Evolutionary conservation across 2,888 invertebrate species (phyloP).

Genomic region (Eilema sororculum): DNA sequence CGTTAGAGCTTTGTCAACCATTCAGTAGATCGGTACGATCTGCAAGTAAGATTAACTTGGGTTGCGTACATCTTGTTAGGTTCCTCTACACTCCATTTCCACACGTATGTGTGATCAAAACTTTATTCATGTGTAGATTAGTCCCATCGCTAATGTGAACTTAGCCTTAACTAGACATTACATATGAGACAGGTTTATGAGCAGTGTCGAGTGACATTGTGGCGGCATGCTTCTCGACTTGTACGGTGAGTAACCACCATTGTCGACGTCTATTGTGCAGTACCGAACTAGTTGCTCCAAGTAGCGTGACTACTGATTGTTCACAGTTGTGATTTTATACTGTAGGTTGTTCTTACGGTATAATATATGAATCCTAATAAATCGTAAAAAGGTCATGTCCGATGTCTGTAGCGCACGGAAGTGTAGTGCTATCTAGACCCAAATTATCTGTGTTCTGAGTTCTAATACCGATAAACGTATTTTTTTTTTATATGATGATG

Average conservation of each 20-base stretch:
- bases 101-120: not conserved
- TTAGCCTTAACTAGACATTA: slow-evolving; percentile 2
- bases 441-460: too few relatives aligned
- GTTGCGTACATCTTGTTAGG: not conserved
- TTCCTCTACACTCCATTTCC: too few relatives aligned
- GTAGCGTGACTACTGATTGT: slow-evolving; percentile 54
- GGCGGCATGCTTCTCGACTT: slow-evolving; percentile 65
- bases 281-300: slow-evolving; percentile 59
- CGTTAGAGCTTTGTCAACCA: too few relatives aligned
- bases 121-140: not conserved
- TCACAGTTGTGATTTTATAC: slow-evolving; percentile 30
- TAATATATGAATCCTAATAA: not conserved
- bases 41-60: not conserved
- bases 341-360: slow-evolving; percentile 3
- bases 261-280: slow-evolving; percentile 62
- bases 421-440: too few relatives aligned
- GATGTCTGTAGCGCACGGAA: too few relatives aligned
- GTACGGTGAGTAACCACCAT: slow-evolving; percentile 56
- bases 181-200: slow-evolving; percentile 48
- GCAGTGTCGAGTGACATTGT: slow-evolving; percentile 65
- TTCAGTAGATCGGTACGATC: not conserved
- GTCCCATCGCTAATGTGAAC: not conserved
- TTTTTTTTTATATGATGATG: too few relatives aligned
- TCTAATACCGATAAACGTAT: too few relatives aligned
- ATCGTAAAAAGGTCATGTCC: too few relatives aligned